A percentile compares a stretch with the other conserved stretches of the same genome.
phyloP scores from a whole-genome alignment of 2,113 vertebrate species.

The Hippotragus niger region DNA sequence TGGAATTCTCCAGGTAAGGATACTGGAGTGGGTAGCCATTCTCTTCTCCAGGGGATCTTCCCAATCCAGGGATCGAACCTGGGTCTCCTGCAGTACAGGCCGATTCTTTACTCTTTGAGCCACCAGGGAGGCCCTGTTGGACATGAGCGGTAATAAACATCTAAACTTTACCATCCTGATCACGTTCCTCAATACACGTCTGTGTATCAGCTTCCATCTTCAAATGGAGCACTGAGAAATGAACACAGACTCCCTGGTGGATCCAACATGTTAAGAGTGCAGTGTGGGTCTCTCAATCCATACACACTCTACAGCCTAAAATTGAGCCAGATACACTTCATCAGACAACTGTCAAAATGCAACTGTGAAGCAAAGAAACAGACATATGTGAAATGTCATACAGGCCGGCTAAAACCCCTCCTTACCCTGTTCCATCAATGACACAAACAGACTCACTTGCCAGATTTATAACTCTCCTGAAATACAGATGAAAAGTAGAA shows the following conservation, averaged over 20 bases:
- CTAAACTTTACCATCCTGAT: neutral
- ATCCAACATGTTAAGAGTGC: neutral
- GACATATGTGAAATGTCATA: neutral
- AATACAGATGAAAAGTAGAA: neutral
- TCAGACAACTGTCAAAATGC: neutral
- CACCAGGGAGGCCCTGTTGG: neutral
- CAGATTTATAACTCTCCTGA: neutral
- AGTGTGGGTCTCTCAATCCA: neutral
- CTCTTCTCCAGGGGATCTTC: neutral
- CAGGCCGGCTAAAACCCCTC: neutral
- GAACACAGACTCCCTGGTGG: neutral
- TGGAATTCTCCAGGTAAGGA: neutral
- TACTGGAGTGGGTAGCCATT: neutral
- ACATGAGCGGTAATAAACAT: neutral
- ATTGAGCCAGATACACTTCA: neutral
- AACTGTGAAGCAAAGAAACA: neutral
- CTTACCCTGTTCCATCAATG: neutral
- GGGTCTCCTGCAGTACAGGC: neutral
- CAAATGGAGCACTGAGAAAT: neutral
- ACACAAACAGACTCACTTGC: neutral
- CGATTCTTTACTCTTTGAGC: neutral
- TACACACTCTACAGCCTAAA: neutral
- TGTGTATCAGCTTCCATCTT: neutral
- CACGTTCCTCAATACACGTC: neutral
- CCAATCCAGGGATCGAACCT: neutral